Percentiles rank a stretch among this genome's conserved stretches.
Evolutionary conservation across 35 echinoderm and acorn worm species (phyloP).

Genomic region (Holothuria glaberrima): DNA sequence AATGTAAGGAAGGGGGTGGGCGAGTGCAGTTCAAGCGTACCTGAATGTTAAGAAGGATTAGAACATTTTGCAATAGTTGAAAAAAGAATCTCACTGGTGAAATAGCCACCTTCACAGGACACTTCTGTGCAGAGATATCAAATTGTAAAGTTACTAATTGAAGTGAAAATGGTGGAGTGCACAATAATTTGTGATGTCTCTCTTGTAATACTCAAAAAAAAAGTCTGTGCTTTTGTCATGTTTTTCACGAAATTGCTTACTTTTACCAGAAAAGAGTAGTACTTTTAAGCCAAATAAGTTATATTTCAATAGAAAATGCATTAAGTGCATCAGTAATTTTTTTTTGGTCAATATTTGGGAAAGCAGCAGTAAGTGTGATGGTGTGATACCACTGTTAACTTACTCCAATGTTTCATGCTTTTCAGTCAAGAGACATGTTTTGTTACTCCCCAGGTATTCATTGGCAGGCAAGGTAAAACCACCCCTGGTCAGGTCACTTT

Average conservation of each 20-base stretch:
- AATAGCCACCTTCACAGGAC: too few relatives aligned
- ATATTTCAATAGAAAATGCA: background rate
- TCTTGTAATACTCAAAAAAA: too few relatives aligned
- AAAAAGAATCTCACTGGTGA: too few relatives aligned
- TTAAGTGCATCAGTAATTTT: too few relatives aligned
- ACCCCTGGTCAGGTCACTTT: background rate
- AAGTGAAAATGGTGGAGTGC: background rate
- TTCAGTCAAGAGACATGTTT: background rate
- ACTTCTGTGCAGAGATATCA: background rate
- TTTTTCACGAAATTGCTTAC: background rate
- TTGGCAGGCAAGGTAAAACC: slow-evolving; percentile 10
- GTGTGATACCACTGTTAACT: too few relatives aligned
- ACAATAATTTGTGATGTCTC: background rate
- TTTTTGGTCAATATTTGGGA: too few relatives aligned
- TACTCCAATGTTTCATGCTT: background rate
- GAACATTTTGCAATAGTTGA: too few relatives aligned
- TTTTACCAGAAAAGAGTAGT: slow-evolving; percentile 2
- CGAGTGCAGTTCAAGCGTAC: background rate
- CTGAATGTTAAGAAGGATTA: too few relatives aligned
- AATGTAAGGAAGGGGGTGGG: background rate
- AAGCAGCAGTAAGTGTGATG: too few relatives aligned
- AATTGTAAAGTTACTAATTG: background rate
- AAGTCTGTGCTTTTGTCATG: background rate
- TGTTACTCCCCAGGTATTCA: background rate
- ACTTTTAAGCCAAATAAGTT: background rate